These are phyloP conservation scores for Sepiola atlantica DNA, from an alignment of 2,888 invertebrate species.

Conservation along the genomic window DNA sequence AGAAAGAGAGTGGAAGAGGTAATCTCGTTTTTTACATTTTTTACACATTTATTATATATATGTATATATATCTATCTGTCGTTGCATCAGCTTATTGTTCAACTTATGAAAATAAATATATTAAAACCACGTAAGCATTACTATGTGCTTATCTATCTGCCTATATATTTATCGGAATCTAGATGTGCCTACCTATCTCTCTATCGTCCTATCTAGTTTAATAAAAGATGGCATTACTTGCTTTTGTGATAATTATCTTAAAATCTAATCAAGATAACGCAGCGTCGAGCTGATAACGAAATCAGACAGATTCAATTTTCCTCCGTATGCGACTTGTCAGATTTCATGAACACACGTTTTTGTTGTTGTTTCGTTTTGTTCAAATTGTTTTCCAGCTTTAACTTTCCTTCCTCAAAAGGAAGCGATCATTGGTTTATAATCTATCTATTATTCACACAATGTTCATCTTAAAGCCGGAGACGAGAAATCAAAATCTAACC, in stretches of 20 bases:
- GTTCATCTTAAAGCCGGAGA: not conserved
- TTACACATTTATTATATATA: too few relatives aligned
- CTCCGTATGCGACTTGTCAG: not conserved
- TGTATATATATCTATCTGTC: too few relatives aligned
- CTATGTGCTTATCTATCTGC: not conserved
- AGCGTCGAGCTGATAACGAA: not conserved
- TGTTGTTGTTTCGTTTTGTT: not conserved
- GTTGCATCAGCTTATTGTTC: too few relatives aligned
- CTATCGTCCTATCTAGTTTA: not conserved
- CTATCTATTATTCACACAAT: not conserved
- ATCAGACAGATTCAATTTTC: conserved; percentile 32
- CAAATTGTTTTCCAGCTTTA: not conserved
- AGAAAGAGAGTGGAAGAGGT: too few relatives aligned
- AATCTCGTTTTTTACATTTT: too few relatives aligned
- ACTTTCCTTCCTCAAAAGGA: not conserved
- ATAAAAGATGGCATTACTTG: not conserved
- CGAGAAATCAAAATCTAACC: too few relatives aligned
- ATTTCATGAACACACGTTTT: not conserved
- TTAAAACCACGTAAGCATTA: not conserved
- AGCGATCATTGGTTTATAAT: not conserved
- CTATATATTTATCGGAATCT: not conserved
- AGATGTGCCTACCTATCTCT: not conserved
- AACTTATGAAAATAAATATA: too few relatives aligned
- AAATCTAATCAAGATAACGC: not conserved
- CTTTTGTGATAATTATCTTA: not conserved